These are phyloP conservation scores for Darevskia nairensis DNA, from an alignment of 2,797 vertebrate species.

Conservation along the genomic window DNA sequence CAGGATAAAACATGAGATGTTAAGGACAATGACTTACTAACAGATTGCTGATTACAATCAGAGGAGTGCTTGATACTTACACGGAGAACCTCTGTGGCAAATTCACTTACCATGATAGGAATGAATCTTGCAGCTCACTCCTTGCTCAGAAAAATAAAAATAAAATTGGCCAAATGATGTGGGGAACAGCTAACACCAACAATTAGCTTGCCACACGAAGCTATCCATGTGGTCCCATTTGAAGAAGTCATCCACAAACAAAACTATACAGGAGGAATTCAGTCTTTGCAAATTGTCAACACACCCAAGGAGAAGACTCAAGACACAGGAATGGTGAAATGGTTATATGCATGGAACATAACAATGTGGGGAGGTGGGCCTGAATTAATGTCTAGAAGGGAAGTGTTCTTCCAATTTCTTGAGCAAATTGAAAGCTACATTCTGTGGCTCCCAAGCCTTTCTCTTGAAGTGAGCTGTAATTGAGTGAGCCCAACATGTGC, in stretches of 20 bases:
- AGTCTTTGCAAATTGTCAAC: neutral
- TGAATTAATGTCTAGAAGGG: too few relatives aligned
- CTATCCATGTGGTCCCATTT: neutral
- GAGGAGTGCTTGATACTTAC: neutral
- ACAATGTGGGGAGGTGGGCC: neutral
- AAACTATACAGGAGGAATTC: neutral
- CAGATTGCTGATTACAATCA: constrained; percentile 2
- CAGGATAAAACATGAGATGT: constrained; percentile 1
- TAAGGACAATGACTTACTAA: neutral
- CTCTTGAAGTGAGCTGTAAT: too few relatives aligned
- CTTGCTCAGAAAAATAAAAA: too few relatives aligned
- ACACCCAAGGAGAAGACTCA: neutral
- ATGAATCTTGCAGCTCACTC: neutral
- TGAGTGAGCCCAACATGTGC: too few relatives aligned
- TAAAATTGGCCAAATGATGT: neutral
- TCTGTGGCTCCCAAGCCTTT: too few relatives aligned
- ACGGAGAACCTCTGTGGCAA: neutral
- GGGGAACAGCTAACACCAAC: neutral
- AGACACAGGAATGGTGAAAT: neutral
- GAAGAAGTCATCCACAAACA: neutral
- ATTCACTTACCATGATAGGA: neutral
- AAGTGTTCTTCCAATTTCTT: too few relatives aligned
- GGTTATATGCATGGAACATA: neutral
- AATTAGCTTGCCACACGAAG: neutral
- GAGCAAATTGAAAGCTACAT: too few relatives aligned